Percentiles rank a stretch among this genome's conserved stretches.
Conservation (phyloP, 2,797 vertebrate species). For the Hoplostethus atlanticus region DNA sequence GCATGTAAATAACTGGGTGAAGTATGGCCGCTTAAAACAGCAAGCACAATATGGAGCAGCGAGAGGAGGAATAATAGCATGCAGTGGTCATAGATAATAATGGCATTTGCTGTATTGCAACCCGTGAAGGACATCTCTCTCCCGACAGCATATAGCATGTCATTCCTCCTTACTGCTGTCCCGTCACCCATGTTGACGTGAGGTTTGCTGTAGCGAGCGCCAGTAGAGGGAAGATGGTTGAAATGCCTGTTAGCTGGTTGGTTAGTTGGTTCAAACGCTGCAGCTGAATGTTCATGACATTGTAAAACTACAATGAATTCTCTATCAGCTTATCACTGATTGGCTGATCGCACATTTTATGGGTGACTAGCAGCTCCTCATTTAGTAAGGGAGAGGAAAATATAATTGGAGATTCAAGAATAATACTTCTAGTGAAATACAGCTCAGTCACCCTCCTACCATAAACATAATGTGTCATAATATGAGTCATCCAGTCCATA, state of each 20-base stretch:
- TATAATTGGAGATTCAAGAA: neutral
- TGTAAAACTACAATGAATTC: constrained; percentile 46
- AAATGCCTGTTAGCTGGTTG: constrained; percentile 51
- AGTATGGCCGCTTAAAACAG: constrained; percentile 42
- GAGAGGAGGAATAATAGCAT: constrained; percentile 57
- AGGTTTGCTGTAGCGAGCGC: constrained; percentile 54
- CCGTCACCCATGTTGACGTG: constrained; percentile 61
- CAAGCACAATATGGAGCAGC: constrained; percentile 32
- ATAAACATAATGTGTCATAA: constrained; percentile 23
- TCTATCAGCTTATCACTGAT: neutral
- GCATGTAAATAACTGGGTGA: constrained; percentile 71
- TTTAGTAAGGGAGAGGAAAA: neutral
- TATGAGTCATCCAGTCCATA: constrained; percentile 28
- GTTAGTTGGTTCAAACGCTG: constrained; percentile 42
- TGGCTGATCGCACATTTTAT: too few relatives aligned
- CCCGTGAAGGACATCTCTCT: constrained; percentile 72
- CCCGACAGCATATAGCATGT: constrained; percentile 57
- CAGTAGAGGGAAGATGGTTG: constrained; percentile 55
- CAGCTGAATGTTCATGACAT: constrained; percentile 49
- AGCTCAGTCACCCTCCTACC: constrained; percentile 8
- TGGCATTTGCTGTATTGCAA: constrained; percentile 60
- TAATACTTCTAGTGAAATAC: constrained; percentile 30
- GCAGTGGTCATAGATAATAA: constrained; percentile 71
- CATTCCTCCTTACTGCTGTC: constrained; percentile 57
- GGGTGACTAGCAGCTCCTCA: too few relatives aligned